Base-by-base conservation (phyloP, 2,888 invertebrate species). In the Tethea ocularis region DNA sequence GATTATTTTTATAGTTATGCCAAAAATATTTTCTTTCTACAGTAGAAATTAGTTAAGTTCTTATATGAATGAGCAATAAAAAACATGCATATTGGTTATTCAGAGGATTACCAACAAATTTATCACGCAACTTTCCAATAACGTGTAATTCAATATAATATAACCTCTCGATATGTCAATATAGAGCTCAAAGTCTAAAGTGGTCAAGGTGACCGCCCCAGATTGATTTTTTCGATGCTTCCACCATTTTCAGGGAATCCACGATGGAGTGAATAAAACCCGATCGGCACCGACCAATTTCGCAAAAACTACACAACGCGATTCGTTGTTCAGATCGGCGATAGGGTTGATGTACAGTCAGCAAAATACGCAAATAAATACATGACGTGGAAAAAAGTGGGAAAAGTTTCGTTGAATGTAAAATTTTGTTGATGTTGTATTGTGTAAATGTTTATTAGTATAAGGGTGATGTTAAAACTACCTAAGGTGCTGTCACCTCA, bases 231-330 rank as follows among this genome's bases (percentile, higher is more conserved):
- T 61, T 61, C 72, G 74, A 72, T 74, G 76, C 71, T 72, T 74
- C 74, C 73, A 67, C 61, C 69, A 77, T 85, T 85, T 46, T 82
- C 87, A 84, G 79, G 82, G 83, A 84, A 83, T 78, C 79, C 76
- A 75, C 78, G 71, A 74, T 46, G 76, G 72, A 75, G 76, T 75
- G 85, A 82, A 85, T 82, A 80, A 84, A 84, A 83, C 83, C 78
- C 86, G 89, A 92, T 91, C 87, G 86, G 80, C 72, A 77, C 72
- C 77, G 69, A 83, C 84, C 91, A 91, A 91, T 92, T 92, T 92
- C 90, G 91, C 91, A 93, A 92, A 93, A 93, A 92, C 92, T 91
- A 91, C 91, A 92, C 91, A 89, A 89, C 91, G 84, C 89, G 91
- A 91, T 90, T 86, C 89, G 89, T 84, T 91, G 89, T 89, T 78